Evolutionary conservation across 2,888 invertebrate genomes (phyloP).

Genomic region (Heliconius cydno): DNA sequence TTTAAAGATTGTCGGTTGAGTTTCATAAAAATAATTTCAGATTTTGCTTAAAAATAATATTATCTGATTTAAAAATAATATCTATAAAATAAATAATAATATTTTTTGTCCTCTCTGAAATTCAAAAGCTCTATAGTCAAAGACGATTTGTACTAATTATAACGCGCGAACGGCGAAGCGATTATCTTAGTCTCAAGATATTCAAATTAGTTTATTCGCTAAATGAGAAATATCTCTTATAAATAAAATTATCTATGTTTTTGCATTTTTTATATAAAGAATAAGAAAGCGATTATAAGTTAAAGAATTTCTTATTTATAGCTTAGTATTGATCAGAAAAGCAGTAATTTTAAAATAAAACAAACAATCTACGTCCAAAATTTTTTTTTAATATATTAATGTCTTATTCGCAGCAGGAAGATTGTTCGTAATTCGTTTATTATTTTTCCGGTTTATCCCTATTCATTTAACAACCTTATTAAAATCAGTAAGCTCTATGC

Average conservation of each 20-base stretch:
- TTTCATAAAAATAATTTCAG: too few species aligned
- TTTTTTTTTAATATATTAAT: not conserved
- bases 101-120: constrained; percentile 53
- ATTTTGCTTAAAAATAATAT: too few species aligned
- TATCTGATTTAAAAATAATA: too few species aligned
- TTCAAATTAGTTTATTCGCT: constrained; percentile 43
- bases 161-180: constrained; percentile 79
- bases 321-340: not conserved
- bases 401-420: not conserved
- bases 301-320: not conserved
- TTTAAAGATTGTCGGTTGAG: too few species aligned
- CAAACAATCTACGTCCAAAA: not conserved
- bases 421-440: not conserved
- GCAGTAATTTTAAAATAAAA: not conserved
- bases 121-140: constrained; percentile 61
- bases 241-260: not conserved
- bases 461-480: not conserved
- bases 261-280: not conserved
- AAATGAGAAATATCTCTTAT: constrained; percentile 17
- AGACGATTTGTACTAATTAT: constrained; percentile 83
- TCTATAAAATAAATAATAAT: too few species aligned
- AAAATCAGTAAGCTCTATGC: not conserved
- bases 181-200: constrained; percentile 73
- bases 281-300: not conserved
- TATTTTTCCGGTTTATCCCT: not conserved